Base-by-base conservation (phyloP, 2,888 invertebrate genomes). In the Cephalotes varians region DNA sequence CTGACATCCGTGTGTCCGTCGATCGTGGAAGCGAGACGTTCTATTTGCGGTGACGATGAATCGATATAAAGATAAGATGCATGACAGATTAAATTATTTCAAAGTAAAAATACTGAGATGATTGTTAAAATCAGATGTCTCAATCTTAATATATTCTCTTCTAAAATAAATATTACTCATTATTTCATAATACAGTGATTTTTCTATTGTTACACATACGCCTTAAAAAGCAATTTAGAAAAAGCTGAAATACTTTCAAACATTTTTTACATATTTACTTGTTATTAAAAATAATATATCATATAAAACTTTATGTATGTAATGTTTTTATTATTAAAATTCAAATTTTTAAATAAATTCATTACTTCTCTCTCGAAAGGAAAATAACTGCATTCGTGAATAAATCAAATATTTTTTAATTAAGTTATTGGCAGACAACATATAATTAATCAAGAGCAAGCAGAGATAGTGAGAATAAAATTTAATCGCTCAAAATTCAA, bases 1-100 rank as follows among this genome's bases (percentile, higher is more conserved):
- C 77, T 40, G 67, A 25, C 76, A 81, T 18, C 18, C 47, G 76
- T 74, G 56, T 76, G 64, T 54, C 62, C 31, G 15, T 31, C 72
- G 56, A 40, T 40, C 65, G 82, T 40, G 67, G 15, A 54, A 15
- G 34, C 47, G n/a, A 67, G 71, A 40, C 62, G 28, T 21, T 65
- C 51, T 51, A 64, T 79, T 80, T 73, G 82, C 83, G 76, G 12
- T 1, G 15, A 5, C 28, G 25, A 28, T 5, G 6, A 25, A 31
- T 34, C 10, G n/a, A 51, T n/a, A n/a, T 7, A 54, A 28, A 65
- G n/a, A 7, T 65, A 34, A 25, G n/a, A 47, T 21, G 10, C 28
- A 37, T 7, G 44, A 37, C 15, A 34, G 2, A 54, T 21, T 5
- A 47, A 73, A 72, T 72, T 37, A n/a, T 2, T 28, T 3, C 7